Evolutionary conservation across 2,888 invertebrate species (phyloP), one percentile per base, ranked within the genome.

Genomic region (Cosmia trapezina): DNA sequence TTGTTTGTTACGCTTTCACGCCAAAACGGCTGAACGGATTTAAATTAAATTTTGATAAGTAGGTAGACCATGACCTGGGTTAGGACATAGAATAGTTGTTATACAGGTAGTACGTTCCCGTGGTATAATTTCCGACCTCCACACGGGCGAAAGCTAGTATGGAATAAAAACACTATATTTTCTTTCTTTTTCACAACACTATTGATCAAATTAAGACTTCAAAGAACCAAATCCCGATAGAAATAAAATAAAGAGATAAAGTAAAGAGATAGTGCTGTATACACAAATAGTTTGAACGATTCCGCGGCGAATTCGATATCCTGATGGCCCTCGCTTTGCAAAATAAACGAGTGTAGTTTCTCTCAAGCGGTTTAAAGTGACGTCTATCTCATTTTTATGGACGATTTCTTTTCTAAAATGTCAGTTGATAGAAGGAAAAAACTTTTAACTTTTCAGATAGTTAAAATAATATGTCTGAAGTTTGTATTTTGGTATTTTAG

Each of bases 241-340:
- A 57, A 45, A 78, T 41, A 47, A 57, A 69, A 78, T 22, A 60
- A 22, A 47, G 5, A 41, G 4, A 57, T 5, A 47, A 7, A 53
- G 47, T 28, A 47, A 73, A 79, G 2, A 43, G 22, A 76, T 57
- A 65, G 54, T 69, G 7, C 51, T 45, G 33, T 53, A 19, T 37
- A 43, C 41, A 61, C 64, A 65, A 70, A 77, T 62, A 77, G 53
- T 76, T 76, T 53, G 53, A 33, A 75, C 61, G 76, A 75, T 62
- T 76, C 37, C 49, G n/a, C 47, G 11, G 64, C 19, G 53, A 81
- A 78, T 22, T 37, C 71, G 65, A 78, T 78, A 78, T 65, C 78
- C 61, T 53, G 81, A 78, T 78, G 54, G 78, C 11, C 62, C 61
- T 62, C 78, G 43, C 70, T 81, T 81, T 70, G 51, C 37, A 65